Conservation (phyloP, 2,888 invertebrate genomes). For the Chydorus sphaericus region DNA sequence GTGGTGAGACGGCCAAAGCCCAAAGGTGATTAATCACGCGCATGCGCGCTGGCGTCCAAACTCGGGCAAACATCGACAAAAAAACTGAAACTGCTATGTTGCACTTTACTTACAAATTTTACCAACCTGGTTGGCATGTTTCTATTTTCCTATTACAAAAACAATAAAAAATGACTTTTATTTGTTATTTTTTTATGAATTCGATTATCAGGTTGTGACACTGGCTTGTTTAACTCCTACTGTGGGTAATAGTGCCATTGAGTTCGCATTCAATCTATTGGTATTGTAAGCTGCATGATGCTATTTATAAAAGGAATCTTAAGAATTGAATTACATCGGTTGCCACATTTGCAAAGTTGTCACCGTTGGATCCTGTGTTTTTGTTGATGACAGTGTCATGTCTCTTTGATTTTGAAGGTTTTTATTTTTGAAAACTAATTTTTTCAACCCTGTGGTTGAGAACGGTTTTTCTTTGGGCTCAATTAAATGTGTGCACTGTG, state of each 20-base stretch:
- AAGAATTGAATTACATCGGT: constrained; percentile 64
- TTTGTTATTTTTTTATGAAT: neutral
- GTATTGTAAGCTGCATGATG: too few species aligned
- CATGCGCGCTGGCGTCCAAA: constrained; percentile 66
- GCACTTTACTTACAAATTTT: constrained; percentile 78
- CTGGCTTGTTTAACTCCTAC: constrained; percentile 80
- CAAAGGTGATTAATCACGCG: constrained; percentile 87
- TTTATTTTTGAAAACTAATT: constrained; percentile 33
- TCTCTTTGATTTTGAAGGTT: constrained; percentile 40
- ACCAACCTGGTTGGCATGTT: constrained; percentile 51
- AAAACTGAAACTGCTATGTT: constrained; percentile 94
- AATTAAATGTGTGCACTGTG: constrained; percentile 88
- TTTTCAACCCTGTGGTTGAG: constrained; percentile 68
- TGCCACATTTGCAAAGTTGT: constrained; percentile 91
- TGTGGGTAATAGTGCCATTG: constrained; percentile 85
- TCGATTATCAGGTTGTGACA: constrained; percentile 35
- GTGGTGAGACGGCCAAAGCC: constrained; percentile 98
- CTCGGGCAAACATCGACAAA: constrained; percentile 86
- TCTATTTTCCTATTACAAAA: too few species aligned
- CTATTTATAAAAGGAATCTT: constrained; percentile 67
- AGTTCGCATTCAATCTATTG: constrained; percentile 84
- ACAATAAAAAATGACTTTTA: too few species aligned
- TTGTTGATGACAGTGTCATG: constrained; percentile 90
- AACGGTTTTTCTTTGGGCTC: constrained; percentile 90
- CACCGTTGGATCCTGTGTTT: constrained; percentile 68